Evolutionary conservation across 1,140 invertebrate species (phyloP), one percentile per base, ranked within the genome.

Genomic region (Neodiprion fabricii): DNA sequence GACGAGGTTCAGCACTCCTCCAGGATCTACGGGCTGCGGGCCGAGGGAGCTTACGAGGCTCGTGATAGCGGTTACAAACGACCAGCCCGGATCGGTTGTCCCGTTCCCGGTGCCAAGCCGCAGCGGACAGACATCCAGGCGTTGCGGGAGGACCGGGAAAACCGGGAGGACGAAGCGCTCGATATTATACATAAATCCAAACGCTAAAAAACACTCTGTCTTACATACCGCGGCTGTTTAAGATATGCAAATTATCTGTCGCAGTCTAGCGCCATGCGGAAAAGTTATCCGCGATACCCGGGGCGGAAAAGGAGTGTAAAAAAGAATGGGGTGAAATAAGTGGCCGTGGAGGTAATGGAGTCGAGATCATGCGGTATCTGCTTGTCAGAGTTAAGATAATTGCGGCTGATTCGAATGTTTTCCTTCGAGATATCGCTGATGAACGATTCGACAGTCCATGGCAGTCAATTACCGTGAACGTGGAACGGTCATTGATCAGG

Each of bases 11-110:
- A 4, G 53, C 28, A 40, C 28, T 61, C 53, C n/a, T 12, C 5
- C 53, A 61, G 53, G n/a, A 61, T 61, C 2, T 40, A 40, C 28
- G 53, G 53, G 11, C 53, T 17, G 53, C 11, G 53, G n/a, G 11
- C 53, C 4, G 53, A 17, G 53, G 11, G 9, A 61, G 53, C 53
- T 61, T 61, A 61, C 53, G 53, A 61, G 53, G 11, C 53, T 61
- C 53, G 53, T 61, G 53, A 61, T 61, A 61, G 53, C 53, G 53
- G 53, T 61, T 61, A 61, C 53, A 61, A 61, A 61, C 53, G 53
- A 61, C 53, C 53, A 4, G 9, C 53, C 53, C 53, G n/a, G 53
- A 61, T 61, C 53, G 53, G 53, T 61, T 61, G n/a, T 61, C 53
- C 28, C 28, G 28, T 2, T 40, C 53, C 53, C 11, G 53, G 53